Evolutionary conservation across 2,113 vertebrate genomes (phyloP).

Genomic region (Sigmodon hispidus): DNA sequence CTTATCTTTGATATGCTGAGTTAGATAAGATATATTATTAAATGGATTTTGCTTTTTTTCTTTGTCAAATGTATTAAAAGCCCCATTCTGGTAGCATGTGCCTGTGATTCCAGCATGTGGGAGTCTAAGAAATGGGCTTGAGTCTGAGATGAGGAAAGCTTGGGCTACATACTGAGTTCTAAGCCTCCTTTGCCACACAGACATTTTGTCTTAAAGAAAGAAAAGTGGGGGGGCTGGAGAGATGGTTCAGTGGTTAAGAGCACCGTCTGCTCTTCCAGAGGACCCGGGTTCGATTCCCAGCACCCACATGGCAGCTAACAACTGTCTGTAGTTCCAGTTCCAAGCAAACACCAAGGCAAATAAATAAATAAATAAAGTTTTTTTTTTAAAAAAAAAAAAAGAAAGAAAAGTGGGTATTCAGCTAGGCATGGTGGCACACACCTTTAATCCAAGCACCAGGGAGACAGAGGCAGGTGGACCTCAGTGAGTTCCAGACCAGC

Average conservation of each 20-base stretch:
- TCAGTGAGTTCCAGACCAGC: background rate
- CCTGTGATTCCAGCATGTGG: background rate
- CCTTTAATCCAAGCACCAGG: background rate
- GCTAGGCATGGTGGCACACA: background rate
- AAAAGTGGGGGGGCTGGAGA: too few species aligned
- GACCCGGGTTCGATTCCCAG: too few species aligned
- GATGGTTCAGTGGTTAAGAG: too few species aligned
- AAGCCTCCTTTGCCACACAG: background rate
- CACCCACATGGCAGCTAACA: too few species aligned
- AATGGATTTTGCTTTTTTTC: slow-evolving; percentile 47
- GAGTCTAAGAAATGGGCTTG: background rate
- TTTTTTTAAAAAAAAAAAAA: too few species aligned
- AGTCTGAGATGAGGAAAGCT: background rate
- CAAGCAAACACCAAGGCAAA: too few species aligned
- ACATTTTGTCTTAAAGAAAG: background rate
- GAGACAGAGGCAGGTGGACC: too few species aligned
- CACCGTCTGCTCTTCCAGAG: too few species aligned
- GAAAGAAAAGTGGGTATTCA: background rate
- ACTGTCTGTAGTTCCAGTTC: too few species aligned
- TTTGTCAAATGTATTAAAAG: slow-evolving; percentile 37
- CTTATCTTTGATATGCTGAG: background rate
- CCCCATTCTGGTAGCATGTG: background rate
- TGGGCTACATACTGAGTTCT: background rate
- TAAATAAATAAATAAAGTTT: too few species aligned
- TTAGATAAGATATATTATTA: slow-evolving; percentile 54